Evolutionary conservation across 2,113 vertebrate genomes (phyloP), one percentile per base, ranked within the genome.

Genomic region (Sinocyclocheilus anophthalmus): DNA sequence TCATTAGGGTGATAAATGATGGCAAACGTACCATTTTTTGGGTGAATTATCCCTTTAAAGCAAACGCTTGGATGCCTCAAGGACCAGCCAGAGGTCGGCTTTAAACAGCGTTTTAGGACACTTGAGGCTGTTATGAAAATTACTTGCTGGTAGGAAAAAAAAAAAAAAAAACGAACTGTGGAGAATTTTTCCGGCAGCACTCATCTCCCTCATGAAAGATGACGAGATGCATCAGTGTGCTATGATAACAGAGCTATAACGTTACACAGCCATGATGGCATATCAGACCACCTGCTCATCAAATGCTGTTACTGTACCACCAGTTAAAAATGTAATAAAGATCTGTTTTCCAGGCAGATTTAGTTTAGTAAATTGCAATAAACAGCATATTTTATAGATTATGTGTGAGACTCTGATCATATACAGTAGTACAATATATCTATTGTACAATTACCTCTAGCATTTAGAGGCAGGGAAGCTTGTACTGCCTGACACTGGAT

Each of bases 151-250:
- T 13, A n/a, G 50, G 26, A 16, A n/a, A 69, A 18, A 16, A 16
- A 77, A 2, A 42, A 42, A 9, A 42, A 42, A 9, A 42, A 55
- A 55, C 13, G 13, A 7, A 76, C 13, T 20, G n/a, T 61, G 57
- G 57, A 42, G 22, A 45, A 81, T 81, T 22, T n/a, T 11, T 81
- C 78, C 33, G n/a, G 45, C 76, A 79, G 75, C 42, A 48, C n/a
- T 53, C 55, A 79, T 57, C 55, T 77, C 13, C 14, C 24, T 53
- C n/a, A 53, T 33, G 55, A 61, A 24, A 48, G 57, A 67, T 48
- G 76, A n/a, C n/a, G n/a, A n/a, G n/a, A n/a, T n/a, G n/a, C n/a
- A n/a, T n/a, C n/a, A n/a, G n/a, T n/a, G n/a, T n/a, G n/a, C n/a
- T n/a, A n/a, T n/a, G n/a, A n/a, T n/a, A n/a, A n/a, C n/a, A n/a